Conservation (phyloP, 2,888 invertebrate genomes). For the Dasypolia templi region DNA sequence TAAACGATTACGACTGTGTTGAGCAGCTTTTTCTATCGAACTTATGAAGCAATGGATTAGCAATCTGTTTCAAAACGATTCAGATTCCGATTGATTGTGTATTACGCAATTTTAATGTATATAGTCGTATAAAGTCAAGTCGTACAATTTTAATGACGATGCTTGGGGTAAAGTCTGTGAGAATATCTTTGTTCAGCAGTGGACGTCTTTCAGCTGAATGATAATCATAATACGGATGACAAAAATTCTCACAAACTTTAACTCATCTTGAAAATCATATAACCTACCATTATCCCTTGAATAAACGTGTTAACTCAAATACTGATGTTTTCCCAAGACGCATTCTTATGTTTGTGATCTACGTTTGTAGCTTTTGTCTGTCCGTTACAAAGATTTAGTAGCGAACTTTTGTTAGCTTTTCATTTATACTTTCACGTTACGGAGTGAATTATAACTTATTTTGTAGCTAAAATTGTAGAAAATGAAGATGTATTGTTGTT, state of each 20-base stretch:
- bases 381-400: constrained; percentile 47
- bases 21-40: too few species aligned
- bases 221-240: neutral
- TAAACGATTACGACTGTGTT: too few species aligned
- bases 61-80: too few species aligned
- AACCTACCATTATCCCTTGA: constrained; percentile 15
- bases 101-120: too few species aligned
- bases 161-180: neutral
- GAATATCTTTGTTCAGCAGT: neutral
- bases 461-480: neutral
- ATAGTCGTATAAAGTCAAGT: too few species aligned
- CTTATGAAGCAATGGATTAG: too few species aligned
- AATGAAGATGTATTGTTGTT: neutral
- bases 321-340: constrained; percentile 51
- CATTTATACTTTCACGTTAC: constrained; percentile 18
- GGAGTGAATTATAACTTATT: constrained; percentile 41
- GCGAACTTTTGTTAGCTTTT: constrained; percentile 20
- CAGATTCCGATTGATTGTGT: too few species aligned
- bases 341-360: constrained; percentile 40
- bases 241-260: neutral
- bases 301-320: constrained; percentile 31
- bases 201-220: too few species aligned
- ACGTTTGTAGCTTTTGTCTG: constrained; percentile 34
- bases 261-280: constrained; percentile 10
- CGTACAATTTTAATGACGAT: too few species aligned